Conservation (phyloP, 2,113 vertebrate genomes). For the Brienomyrus brachyistius region DNA sequence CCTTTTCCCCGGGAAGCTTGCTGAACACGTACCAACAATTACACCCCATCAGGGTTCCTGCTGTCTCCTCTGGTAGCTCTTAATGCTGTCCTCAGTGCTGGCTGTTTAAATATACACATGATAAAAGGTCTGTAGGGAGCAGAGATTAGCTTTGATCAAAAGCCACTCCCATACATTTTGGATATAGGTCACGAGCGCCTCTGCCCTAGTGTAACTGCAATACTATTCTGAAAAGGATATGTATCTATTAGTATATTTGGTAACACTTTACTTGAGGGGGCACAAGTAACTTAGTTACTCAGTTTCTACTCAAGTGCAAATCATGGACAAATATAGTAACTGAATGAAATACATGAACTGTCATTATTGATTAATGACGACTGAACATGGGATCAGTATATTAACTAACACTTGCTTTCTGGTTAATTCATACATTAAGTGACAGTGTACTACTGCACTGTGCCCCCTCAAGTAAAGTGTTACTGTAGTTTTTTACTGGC, state of each 20-base stretch:
- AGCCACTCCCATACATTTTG: neutral
- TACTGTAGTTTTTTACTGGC: neutral
- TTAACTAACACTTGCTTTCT: neutral
- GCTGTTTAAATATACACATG: neutral
- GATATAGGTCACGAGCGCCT: neutral
- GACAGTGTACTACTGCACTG: neutral
- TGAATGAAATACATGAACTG: neutral
- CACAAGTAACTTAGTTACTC: neutral
- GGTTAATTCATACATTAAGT: neutral
- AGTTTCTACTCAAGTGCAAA: neutral
- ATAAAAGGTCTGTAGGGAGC: neutral
- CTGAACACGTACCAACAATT: neutral
- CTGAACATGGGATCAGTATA: neutral
- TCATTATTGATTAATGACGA: neutral
- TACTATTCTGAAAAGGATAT: neutral
- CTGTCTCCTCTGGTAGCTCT: neutral
- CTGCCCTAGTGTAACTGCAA: neutral
- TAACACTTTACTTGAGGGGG: neutral
- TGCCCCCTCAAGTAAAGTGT: neutral
- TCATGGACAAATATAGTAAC: neutral
- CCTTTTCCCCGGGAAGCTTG: neutral
- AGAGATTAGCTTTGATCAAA: neutral
- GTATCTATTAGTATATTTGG: neutral
- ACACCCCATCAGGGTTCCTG: neutral
- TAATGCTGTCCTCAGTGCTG: neutral